Conservation (phyloP, 2,888 invertebrate species). For the Machimus rusticus region DNA sequence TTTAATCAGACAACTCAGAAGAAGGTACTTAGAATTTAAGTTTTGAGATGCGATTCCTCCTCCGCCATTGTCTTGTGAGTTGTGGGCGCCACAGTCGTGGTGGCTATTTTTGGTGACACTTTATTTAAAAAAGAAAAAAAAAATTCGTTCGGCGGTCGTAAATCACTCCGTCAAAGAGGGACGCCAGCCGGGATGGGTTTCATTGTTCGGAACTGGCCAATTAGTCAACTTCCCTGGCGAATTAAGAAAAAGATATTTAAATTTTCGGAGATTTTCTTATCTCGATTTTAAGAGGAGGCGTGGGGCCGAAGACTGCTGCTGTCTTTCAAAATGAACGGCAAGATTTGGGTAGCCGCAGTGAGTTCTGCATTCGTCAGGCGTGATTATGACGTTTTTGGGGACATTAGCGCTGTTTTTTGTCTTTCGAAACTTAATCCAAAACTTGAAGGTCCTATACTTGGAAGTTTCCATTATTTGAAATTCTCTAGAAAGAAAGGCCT, state of each 20-base stretch:
- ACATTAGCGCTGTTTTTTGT: neutral
- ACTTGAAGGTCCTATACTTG: neutral
- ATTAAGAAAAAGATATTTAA: neutral
- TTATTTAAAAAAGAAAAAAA: neutral
- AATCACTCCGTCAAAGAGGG: neutral
- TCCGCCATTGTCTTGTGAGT: neutral
- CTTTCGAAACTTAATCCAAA: neutral
- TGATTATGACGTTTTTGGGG: neutral
- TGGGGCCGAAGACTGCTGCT: neutral
- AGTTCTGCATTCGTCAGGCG: neutral
- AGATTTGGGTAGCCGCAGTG: neutral
- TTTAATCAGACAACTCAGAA: constrained; percentile 34
- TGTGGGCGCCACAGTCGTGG: neutral
- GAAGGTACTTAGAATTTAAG: constrained; percentile 30
- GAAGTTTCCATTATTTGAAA: too few species aligned
- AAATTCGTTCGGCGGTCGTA: neutral
- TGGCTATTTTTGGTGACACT: neutral
- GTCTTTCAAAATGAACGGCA: neutral
- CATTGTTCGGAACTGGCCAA: neutral
- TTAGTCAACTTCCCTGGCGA: neutral
- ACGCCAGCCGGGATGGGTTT: neutral
- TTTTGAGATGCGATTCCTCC: neutral
- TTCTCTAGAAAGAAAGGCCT: neutral
- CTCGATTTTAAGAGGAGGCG: neutral
- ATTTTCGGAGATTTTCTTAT: neutral